phyloP scores from a whole-genome alignment of 2,113 vertebrate species.

The Saguinus midas region DNA sequence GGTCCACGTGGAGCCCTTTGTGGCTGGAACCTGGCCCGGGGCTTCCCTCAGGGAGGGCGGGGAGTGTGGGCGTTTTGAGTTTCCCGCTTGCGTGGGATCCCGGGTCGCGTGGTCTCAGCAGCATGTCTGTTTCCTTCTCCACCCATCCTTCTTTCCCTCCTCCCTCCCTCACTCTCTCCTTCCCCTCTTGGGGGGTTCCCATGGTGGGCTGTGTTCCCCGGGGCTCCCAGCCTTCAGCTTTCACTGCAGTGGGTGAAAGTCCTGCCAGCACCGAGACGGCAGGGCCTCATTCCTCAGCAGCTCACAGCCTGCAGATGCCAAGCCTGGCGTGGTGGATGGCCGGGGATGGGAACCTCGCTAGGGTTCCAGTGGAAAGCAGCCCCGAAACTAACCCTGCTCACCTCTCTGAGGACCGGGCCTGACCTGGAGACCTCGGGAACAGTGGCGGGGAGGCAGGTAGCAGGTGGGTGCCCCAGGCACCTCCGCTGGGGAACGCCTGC shows the following conservation, averaged over 20 bases:
- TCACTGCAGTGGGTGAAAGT: too few species aligned
- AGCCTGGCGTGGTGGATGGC: rapidly evolving
- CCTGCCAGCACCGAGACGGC: neutral
- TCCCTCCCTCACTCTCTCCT: neutral
- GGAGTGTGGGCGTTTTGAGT: neutral
- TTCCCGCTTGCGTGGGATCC: rapidly evolving
- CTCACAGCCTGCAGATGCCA: neutral
- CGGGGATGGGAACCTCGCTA: neutral
- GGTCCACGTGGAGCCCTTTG: too few species aligned
- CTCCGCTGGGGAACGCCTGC: neutral
- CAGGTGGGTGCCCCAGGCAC: too few species aligned
- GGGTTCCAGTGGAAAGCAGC: rapidly evolving
- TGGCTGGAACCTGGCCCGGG: neutral
- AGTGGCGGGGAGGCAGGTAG: neutral
- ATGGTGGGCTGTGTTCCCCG: rapidly evolving
- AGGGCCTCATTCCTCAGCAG: rapidly evolving
- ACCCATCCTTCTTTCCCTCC: neutral
- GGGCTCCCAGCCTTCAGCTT: neutral
- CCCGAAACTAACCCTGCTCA: neutral
- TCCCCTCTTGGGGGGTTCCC: neutral
- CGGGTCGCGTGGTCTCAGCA: neutral
- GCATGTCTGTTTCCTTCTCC: neutral
- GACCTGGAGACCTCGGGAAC: neutral
- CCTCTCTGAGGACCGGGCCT: neutral
- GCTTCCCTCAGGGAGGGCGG: neutral